Conservation (phyloP, 2,888 invertebrate species). For the Uloborus plumipes region DNA sequence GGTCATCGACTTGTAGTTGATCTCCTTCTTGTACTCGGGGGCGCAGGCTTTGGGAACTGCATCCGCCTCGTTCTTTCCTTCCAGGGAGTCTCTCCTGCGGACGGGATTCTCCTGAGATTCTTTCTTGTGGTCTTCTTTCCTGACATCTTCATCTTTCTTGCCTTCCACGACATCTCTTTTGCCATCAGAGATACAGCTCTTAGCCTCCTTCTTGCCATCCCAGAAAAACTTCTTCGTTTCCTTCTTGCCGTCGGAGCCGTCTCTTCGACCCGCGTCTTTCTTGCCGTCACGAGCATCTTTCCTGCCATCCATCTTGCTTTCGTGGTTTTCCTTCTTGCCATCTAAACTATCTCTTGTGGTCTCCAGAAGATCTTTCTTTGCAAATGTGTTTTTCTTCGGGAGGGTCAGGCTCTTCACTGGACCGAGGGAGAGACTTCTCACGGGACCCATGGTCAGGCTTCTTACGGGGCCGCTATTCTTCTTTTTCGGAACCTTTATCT, state of each 20-base stretch:
- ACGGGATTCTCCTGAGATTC: neutral
- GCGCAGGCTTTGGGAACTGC: slow-evolving; percentile 22
- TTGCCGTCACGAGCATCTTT: neutral
- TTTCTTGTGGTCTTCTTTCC: neutral
- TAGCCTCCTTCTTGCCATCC: neutral
- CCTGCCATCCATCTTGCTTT: no score
- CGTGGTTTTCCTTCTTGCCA: neutral
- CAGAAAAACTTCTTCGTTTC: neutral
- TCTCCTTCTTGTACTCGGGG: slow-evolving; percentile 33
- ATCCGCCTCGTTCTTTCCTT: neutral
- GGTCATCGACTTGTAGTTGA: slow-evolving; percentile 54
- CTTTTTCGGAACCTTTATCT: slow-evolving; percentile 31
- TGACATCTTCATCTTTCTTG: neutral
- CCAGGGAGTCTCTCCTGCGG: neutral
- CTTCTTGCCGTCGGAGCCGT: no score
- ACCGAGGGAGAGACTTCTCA: neutral
- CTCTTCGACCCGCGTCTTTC: neutral
- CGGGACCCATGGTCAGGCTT: neutral
- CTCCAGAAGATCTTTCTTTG: slow-evolving; percentile 2
- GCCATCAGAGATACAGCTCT: no score
- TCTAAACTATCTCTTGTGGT: slow-evolving; percentile 5
- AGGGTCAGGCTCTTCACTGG: neutral
- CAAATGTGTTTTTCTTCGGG: neutral
- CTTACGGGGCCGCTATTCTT: neutral
- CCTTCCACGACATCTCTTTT: neutral